phyloP scores from a whole-genome alignment of 2,113 vertebrate species.

The Lutjanus erythropterus region DNA sequence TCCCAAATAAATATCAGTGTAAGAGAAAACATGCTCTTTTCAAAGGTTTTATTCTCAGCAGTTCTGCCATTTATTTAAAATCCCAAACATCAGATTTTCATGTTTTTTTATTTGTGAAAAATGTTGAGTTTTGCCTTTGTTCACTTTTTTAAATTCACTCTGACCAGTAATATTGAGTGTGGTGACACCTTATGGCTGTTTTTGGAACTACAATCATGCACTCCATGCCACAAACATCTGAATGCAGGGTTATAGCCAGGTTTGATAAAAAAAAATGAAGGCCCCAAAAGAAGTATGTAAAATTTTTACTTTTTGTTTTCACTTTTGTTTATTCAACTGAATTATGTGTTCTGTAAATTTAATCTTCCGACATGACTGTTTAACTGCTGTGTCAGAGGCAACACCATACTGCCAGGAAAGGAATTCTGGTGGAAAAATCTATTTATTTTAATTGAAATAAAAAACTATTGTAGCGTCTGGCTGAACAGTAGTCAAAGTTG shows the following conservation, averaged over 20 bases:
- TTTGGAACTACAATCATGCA: constrained; percentile 10
- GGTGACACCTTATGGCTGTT: background rate
- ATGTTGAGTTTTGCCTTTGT: background rate
- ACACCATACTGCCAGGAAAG: background rate
- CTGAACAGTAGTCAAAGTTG: no score
- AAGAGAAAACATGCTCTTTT: background rate
- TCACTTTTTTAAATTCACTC: background rate
- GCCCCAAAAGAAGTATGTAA: background rate
- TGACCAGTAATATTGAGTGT: background rate
- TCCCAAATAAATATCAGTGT: background rate
- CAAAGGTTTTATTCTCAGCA: background rate
- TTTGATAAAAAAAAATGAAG: no score
- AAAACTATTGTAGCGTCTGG: no score
- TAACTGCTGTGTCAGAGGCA: background rate
- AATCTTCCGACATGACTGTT: background rate
- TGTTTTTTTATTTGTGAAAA: background rate
- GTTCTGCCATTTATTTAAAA: background rate
- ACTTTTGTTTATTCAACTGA: background rate
- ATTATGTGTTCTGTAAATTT: background rate
- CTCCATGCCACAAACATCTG: background rate
- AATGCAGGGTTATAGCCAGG: background rate
- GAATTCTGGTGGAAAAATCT: no score
- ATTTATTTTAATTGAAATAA: no score
- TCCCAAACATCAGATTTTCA: background rate
- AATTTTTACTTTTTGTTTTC: background rate